A percentile compares a stretch with the other conserved stretches of the same genome.
These are phyloP conservation scores for Mantis religiosa DNA, from an alignment of 2,888 invertebrate species.

Conservation along the genomic window DNA sequence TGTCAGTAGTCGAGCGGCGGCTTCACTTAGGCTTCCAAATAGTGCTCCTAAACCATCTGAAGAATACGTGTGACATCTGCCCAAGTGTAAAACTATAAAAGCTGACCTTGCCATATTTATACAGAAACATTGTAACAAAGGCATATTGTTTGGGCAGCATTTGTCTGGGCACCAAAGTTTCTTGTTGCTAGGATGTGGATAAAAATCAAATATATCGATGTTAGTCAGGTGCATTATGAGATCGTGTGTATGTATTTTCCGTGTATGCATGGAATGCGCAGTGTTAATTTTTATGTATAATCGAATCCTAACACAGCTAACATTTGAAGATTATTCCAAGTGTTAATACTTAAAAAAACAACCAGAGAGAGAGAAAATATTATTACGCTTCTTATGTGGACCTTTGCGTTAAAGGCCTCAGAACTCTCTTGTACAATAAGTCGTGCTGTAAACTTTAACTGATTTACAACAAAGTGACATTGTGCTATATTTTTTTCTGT, in stretches of 20 bases:
- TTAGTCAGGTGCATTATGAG: neutral
- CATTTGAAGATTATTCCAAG: neutral
- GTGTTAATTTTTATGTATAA: neutral
- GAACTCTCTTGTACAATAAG: neutral
- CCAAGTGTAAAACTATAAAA: neutral
- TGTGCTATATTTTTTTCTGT: neutral
- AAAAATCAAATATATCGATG: neutral
- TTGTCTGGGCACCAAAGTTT: neutral
- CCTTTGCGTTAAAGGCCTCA: neutral
- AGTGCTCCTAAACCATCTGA: constrained; percentile 83
- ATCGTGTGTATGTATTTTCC: neutral
- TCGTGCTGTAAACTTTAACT: neutral
- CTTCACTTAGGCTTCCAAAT: constrained; percentile 68
- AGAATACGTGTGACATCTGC: constrained; percentile 68
- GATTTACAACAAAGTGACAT: neutral
- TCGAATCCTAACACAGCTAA: neutral
- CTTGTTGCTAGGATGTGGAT: neutral
- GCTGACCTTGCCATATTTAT: neutral
- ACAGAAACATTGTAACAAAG: neutral
- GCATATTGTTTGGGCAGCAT: neutral
- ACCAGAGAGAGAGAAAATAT: neutral
- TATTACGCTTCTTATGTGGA: neutral
- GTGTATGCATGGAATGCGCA: neutral
- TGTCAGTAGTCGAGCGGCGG: constrained; percentile 66
- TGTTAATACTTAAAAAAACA: neutral